These are phyloP conservation scores for Colletes latitarsis DNA, from an alignment of 1,140 invertebrate genomes.

Conservation along the genomic window DNA sequence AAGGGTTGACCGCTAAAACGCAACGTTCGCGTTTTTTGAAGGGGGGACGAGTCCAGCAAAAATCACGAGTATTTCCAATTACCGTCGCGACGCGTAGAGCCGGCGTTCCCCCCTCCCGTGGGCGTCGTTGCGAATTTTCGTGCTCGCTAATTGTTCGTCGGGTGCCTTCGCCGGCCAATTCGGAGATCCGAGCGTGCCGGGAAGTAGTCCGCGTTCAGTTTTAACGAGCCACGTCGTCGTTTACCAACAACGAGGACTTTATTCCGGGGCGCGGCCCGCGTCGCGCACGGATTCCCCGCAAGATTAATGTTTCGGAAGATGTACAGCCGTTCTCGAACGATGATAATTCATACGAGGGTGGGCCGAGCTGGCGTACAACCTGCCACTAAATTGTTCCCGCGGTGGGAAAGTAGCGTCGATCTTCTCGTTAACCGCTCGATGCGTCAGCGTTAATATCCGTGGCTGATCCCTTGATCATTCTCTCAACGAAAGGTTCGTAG, in stretches of 20 bases:
- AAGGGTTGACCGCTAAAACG: not conserved
- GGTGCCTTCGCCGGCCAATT: not conserved
- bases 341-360: conserved; percentile 55
- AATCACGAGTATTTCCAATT: conserved; percentile 17
- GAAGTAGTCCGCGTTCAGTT: conserved; percentile 22
- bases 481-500: too few species aligned
- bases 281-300: conserved; percentile 58
- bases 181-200: conserved; percentile 1
- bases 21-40: not conserved
- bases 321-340: conserved; percentile 59
- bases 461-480: too few species aligned
- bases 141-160: conserved; percentile 4
- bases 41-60: not conserved
- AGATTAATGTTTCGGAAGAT: conserved; percentile 66
- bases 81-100: not conserved
- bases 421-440: conserved; percentile 57
- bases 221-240: conserved; percentile 31
- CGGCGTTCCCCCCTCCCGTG: not conserved
- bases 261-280: conserved; percentile 31
- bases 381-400: conserved; percentile 63
- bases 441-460: too few species aligned
- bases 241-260: conserved; percentile 54
- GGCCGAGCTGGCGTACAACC: conserved; percentile 50
- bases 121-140: not conserved
- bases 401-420: conserved; percentile 61